Evolutionary conservation across 2,888 invertebrate genomes (phyloP), one percentile per base, ranked within the genome.

Genomic region (Drosophila atroscutellata): DNA sequence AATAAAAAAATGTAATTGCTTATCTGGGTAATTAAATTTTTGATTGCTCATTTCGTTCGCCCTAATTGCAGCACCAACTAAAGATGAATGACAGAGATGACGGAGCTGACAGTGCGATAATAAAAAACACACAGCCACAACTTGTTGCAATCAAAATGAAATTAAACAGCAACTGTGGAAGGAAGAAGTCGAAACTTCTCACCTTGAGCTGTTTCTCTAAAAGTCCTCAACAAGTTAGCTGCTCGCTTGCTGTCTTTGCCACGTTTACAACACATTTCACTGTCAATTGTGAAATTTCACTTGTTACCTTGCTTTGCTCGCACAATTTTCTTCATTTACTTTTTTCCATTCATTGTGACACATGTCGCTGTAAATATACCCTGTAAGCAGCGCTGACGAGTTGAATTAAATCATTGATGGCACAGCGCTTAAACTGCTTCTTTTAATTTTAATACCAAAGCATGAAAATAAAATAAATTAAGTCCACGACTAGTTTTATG

Each of bases 251-350:
- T n/a, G 28, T 5, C 30, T 34, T 11, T n/a, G 32, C 57, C 57
- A 71, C 72, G 73, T 79, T 86, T 82, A 78, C 86, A 86, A 86
- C 73, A 72, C 84, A 82, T 84, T 88, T 86, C 77, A 78, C 74
- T 82, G 84, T 86, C 86, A 88, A 87, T 88, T 87, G 86, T 66
- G 72, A 64, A 32, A 72, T 66, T 77, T 55, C 56, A 66, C 62
- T 63, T 70, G 66, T 67, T 51, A 39, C 64, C 63, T 63, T 62
- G 62, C 64, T 61, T 69, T 61, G 50, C 66, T 70, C 70, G 60
- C 42, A 58, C 56, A 47, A 49, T 67, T 64, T 58, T 60, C 64
- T 42, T 30, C 49, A 36, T 32, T 51, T 47, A 20, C 6, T 65
- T 52, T 49, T 59, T 51, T 7, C 3, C 7, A 28, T 63, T 54